phyloP scores from a whole-genome alignment of 2,113 vertebrate genomes.

The Fregetta grallaria region DNA sequence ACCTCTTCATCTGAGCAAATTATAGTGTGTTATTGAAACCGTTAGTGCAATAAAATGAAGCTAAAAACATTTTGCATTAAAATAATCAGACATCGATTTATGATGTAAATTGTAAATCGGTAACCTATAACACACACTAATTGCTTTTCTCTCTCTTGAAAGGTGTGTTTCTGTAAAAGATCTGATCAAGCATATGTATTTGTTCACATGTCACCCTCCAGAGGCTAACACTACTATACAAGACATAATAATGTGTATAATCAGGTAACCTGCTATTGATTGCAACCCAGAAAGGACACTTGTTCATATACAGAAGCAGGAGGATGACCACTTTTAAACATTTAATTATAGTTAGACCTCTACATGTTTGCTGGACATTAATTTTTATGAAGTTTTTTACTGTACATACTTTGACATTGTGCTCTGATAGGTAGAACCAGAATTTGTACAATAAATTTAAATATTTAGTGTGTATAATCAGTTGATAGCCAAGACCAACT shows the following conservation, averaged over 20 bases:
- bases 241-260: neutral
- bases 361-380: neutral
- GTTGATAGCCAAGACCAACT: neutral
- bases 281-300: neutral
- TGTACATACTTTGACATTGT: neutral
- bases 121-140: conserved; percentile 45
- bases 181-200: conserved; percentile 6
- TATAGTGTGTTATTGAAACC: conserved; percentile 51
- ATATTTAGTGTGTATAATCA: neutral
- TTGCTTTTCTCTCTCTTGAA: neutral
- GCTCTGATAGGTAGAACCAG: neutral
- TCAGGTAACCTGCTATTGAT: neutral
- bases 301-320: neutral
- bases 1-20: conserved; percentile 56
- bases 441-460: neutral
- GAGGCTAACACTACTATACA: neutral
- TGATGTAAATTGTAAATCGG: conserved; percentile 33
- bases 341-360: neutral
- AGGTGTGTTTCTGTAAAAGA: conserved; percentile 17
- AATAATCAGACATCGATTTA: conserved; percentile 53
- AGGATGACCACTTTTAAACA: neutral
- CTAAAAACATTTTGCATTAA: conserved; percentile 43
- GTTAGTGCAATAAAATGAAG: conserved; percentile 28
- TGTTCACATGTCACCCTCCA: conserved; percentile 3
- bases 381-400: neutral